These are phyloP conservation scores for Pholis gunnellus DNA, from an alignment of 2,113 vertebrate species.

Conservation along the genomic window DNA sequence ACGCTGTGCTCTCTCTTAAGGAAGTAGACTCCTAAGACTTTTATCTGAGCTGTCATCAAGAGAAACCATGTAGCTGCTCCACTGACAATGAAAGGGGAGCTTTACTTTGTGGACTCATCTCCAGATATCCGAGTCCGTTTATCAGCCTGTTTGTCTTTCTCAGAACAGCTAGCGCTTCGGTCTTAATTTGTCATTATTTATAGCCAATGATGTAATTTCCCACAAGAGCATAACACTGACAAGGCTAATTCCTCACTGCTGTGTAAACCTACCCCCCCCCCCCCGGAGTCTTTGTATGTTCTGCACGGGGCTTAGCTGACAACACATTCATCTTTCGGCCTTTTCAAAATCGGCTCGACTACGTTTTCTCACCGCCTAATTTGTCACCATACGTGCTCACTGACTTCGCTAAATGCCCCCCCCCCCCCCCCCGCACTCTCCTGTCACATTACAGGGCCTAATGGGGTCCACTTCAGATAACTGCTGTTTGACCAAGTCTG, in stretches of 20 bases:
- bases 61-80: constrained; percentile 40
- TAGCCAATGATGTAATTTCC: constrained; percentile 57
- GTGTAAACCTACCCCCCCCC: constrained; percentile 51
- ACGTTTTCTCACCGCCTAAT: constrained; percentile 69
- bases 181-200: constrained; percentile 58
- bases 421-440: constrained; percentile 1
- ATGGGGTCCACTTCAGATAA: constrained; percentile 80
- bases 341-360: constrained; percentile 69
- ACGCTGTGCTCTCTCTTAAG: neutral
- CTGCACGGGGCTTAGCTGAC: constrained; percentile 50
- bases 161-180: constrained; percentile 26
- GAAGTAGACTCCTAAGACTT: constrained; percentile 23
- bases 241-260: constrained; percentile 56
- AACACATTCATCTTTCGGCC: constrained; percentile 70
- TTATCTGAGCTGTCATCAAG: constrained; percentile 45
- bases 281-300: constrained; percentile 51
- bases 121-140: constrained; percentile 11
- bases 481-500: constrained; percentile 76
- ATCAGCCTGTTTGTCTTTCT: constrained; percentile 59
- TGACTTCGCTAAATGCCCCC: constrained; percentile 44
- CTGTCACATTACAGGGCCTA: constrained; percentile 69
- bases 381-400: constrained; percentile 69
- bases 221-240: constrained; percentile 18
- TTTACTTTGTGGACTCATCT: constrained; percentile 36
- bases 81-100: constrained; percentile 34